Base-by-base conservation (phyloP, 2,797 vertebrate genomes). In the Octomys mimax region DNA sequence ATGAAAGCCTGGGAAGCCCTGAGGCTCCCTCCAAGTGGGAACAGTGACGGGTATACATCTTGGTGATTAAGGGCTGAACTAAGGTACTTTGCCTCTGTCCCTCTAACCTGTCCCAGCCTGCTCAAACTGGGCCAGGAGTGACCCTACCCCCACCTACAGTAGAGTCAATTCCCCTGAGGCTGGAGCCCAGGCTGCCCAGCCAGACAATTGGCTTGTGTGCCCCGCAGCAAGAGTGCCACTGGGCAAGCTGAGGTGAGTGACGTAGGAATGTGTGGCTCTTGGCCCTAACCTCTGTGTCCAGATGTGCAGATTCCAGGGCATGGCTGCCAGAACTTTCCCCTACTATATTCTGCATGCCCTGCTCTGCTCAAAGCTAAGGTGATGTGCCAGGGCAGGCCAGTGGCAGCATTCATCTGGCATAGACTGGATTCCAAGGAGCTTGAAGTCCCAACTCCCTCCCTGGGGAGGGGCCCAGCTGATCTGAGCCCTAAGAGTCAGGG, bases 281-380 rank as follows among this genome's bases (percentile, higher is more conserved):
- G 85, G 94, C 92, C 92, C 49, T 87, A 84, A 90, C 66, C 77
- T 94, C 70, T 88, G n/a, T 95, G 87, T 95, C 91, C 96, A 97
- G 96, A 97, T 95, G 77, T 96, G 91, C 95, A 92, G 87, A 97
- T 95, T 95, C 68, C 80, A 94, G 52, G 64, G 36, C 62, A 87
- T 2, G 46, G 49, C 89, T 61, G 39, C 73, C 42, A 73, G 46
- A 57, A 71, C 59, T 91, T 93, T 70, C n/a, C 91, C 79, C 57
- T 6, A 54, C 57, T 94, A 10, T 28, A 52, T 92, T 93, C 59
- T 80, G 21, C 33, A 95, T 83, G 90, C 59, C 0, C 4, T 92
- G 59, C 54, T 91, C 70, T 94, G 93, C 78, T 64, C 87, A 91
- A 88, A 85, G 70, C 8, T 49, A 77, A 68, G 54, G 59, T 89